Percentiles rank a stretch among this genome's conserved stretches.
phyloP scores from a whole-genome alignment of 1,140 invertebrate species.

The Reticulitermes speratus region DNA sequence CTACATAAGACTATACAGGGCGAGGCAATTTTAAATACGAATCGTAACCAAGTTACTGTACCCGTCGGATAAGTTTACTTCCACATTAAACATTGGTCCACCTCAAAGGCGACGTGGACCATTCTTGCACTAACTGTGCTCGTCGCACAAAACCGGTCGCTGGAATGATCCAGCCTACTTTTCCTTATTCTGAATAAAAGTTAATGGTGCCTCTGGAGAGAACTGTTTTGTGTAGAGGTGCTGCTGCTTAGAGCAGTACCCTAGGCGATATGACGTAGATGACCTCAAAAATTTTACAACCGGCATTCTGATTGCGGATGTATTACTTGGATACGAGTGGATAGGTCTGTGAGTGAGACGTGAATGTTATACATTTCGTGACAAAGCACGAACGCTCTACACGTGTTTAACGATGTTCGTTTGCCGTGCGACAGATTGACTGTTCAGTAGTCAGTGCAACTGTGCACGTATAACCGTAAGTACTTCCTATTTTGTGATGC shows the following conservation, averaged over 20 bases:
- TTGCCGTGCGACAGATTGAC: too few species aligned
- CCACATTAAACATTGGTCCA: too few species aligned
- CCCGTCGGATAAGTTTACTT: too few species aligned
- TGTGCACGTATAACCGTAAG: too few species aligned
- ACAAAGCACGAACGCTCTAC: too few species aligned
- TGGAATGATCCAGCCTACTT: neutral
- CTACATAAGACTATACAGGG: too few species aligned
- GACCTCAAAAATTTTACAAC: neutral
- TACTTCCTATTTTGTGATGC: too few species aligned
- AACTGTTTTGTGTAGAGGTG: neutral
- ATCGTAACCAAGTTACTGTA: too few species aligned
- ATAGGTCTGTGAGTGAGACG: neutral
- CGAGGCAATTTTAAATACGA: too few species aligned
- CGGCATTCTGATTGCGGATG: neutral
- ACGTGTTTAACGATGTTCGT: too few species aligned
- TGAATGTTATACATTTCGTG: too few species aligned
- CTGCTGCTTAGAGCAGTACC: neutral
- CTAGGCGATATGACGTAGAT: neutral
- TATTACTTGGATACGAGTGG: neutral
- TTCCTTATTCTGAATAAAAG: constrained; percentile 19
- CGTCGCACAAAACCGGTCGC: neutral
- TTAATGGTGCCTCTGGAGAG: neutral
- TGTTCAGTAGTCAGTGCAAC: too few species aligned
- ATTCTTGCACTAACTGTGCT: neutral
- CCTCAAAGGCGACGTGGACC: neutral